Base-by-base conservation (phyloP, 2,888 invertebrate species). In the Carcina quercana region DNA sequence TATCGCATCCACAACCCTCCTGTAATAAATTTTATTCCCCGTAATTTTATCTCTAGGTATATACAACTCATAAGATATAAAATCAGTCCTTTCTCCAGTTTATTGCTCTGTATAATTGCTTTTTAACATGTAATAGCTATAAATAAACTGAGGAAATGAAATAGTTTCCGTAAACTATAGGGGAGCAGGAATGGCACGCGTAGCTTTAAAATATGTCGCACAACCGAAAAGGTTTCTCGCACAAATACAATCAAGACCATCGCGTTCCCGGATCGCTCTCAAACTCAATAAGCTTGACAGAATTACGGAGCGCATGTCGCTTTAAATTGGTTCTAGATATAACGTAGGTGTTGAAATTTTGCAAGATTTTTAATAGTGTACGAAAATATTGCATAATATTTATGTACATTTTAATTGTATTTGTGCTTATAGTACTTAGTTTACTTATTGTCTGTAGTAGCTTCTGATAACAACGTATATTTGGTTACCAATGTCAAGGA, bases 221-320 rank as follows among this genome's bases (percentile, higher is more conserved):
- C n/a, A n/a, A n/a, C n/a, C n/a, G n/a, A n/a, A n/a, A n/a, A n/a
- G n/a, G n/a, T n/a, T n/a, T n/a, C n/a, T n/a, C n/a, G n/a, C n/a
- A n/a, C n/a, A n/a, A n/a, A n/a, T n/a, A n/a, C n/a, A n/a, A n/a
- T n/a, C n/a, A n/a, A n/a, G n/a, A n/a, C n/a, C n/a, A n/a, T n/a
- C 17, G 17, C 32, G 25, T 28, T 27, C 34, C 42, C 45, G 43
- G 34, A 49, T 53, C 55, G 43, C 40, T 32, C 19, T 39, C 41
- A 58, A 67, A 65, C 49, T 60, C 49, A 58, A 71, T 71, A 66
- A 65, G 35, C 57, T 42, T 53, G 46, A 60, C 53, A 45, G 56
- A 53, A 53, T 67, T 66, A 61, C 45, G 42, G 41, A 50, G 17
- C 17, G 15, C 17, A 17, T 12, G n/a, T 15, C 24, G 15, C 22